These are phyloP conservation scores for Drosophila melanogaster DNA, from an alignment of 1,140 invertebrate genomes.

Conservation along the genomic window Release_6_plus_ISO1_MT NC_004354.4:12911001-12911500, in stretches of 20 bases:
- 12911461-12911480: conserved; percentile 94
- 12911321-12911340: no score
- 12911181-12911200: no score
- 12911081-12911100: conserved; percentile 98
- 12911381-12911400: no score
- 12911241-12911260: no score
- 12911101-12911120: conserved; percentile 92
- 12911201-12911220: background rate
- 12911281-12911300: no score
- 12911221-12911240: background rate
- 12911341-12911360: no score
- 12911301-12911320: no score
- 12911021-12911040: conserved; percentile 87
- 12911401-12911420: conserved; percentile 87
- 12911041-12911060: conserved; percentile 93
- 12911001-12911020: conserved; percentile 66
- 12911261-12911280: no score
- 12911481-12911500: conserved; percentile 91
- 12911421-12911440: conserved; percentile 94
- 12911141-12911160: background rate
- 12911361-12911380: background rate
- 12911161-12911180: background rate
- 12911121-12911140: background rate
- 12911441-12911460: conserved; percentile 91
- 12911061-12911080: conserved; percentile 97